Base-by-base conservation (phyloP, 1,140 invertebrate species). In the Holotrichia oblita region DNA sequence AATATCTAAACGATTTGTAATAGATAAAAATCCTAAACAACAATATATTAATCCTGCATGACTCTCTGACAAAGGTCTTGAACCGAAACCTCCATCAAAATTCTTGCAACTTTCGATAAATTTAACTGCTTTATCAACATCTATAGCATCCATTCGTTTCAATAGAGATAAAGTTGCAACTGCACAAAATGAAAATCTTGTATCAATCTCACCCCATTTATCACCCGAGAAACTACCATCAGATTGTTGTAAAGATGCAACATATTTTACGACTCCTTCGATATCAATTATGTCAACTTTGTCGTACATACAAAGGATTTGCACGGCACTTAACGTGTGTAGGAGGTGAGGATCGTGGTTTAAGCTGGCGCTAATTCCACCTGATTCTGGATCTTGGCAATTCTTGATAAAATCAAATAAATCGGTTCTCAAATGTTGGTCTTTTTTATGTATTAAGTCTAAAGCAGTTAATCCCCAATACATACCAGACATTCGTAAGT, bases 51-150 rank as follows among this genome's bases (percentile, higher is more conserved):
- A 87, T 73, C 97, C 98, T 61, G 98, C 96, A 90, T 99, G 98
- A 85, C 97, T 98, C 89, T 99, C 98, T 69, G 97, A 97, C 2
- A 96, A 94, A 8, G 98, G 98, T 82, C 96, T 93, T 22, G 97
- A 98, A 6, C 98, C 98, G 89, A 99, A 99, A 0, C 98, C 98
- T 12, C 98, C 98, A 89, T 99, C 98, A 89, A 99, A 98, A 90
- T 99, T 99, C 92, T 97, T 96, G 89, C 98, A 99, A 17, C 92
- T 94, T 59, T 96, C 86, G 0, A 99, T 93, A 91, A 97, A 99
- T 72, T 97, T 92, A 0, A 97, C 93, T 40, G 97, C 96, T 86
- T 95, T 96, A 40, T 95, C 92, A 0, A 97, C 89, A 88, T 99
- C 90, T 40, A 99, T 94, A 0, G 90, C 92, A 86, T 97, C 92